Conservation (phyloP, 2,797 vertebrate genomes). For the Acanthurus lineatus region DNA sequence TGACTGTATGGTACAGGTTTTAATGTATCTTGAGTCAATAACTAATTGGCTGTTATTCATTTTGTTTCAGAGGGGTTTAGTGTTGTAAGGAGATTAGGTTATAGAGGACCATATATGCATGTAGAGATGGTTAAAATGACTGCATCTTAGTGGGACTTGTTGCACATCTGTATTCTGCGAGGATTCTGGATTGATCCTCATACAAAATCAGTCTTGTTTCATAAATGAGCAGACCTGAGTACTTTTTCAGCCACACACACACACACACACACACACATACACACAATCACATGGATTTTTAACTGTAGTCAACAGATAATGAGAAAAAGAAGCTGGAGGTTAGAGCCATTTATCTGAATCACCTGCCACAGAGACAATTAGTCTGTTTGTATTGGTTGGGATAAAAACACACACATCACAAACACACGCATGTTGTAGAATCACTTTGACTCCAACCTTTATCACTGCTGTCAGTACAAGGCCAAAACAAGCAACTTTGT, state of each 20-base stretch:
- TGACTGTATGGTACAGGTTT: not conserved
- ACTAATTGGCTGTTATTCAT: not conserved
- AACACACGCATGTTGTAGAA: constrained; percentile 8
- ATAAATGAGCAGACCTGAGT: constrained; percentile 34
- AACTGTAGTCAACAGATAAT: constrained; percentile 45
- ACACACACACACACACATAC: constrained; percentile 18
- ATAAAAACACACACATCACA: constrained; percentile 44
- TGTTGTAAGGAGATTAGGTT: not conserved
- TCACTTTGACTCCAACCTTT: constrained; percentile 56
- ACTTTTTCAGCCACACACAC: constrained; percentile 10
- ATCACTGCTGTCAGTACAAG: constrained; percentile 57
- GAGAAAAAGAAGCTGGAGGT: constrained; percentile 39
- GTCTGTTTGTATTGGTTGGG: constrained; percentile 37
- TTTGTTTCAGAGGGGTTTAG: not conserved
- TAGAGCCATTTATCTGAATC: constrained; percentile 53
- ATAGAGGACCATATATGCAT: constrained; percentile 6
- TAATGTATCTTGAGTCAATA: not conserved
- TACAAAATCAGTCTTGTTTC: constrained; percentile 12
- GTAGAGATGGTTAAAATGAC: constrained; percentile 5
- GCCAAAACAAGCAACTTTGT: constrained; percentile 57
- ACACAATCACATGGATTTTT: not conserved
- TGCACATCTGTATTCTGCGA: constrained; percentile 34
- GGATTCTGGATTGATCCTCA: constrained; percentile 16
- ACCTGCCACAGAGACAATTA: constrained; percentile 65
- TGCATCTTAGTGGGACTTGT: constrained; percentile 4